Percentiles rank a stretch among this genome's conserved stretches.
phyloP scores from a whole-genome alignment of 2,888 invertebrate species.

The Eulithis testata region DNA sequence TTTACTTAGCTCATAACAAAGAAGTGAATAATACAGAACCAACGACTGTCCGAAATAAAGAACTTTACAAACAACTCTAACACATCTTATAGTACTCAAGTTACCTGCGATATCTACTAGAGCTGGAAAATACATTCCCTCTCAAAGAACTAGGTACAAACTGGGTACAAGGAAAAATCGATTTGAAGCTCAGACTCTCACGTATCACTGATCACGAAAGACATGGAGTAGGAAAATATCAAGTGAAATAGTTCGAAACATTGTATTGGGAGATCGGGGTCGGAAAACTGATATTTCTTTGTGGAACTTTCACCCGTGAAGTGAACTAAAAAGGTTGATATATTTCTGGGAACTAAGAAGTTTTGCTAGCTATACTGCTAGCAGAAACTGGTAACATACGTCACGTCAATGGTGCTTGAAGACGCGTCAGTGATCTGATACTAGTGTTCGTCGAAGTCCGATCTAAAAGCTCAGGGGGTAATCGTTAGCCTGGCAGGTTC shows the following conservation, averaged over 20 bases:
- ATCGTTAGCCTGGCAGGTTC: no score
- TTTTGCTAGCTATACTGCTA: neutral
- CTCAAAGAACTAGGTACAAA: constrained; percentile 12
- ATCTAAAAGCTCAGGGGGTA: no score
- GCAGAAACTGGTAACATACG: no score
- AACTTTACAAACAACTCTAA: neutral
- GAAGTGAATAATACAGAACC: neutral
- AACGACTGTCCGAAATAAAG: neutral
- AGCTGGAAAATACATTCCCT: constrained; percentile 9
- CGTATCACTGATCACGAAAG: constrained; percentile 41
- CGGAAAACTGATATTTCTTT: constrained; percentile 20
- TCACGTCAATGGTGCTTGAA: no score
- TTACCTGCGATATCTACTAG: constrained; percentile 4
- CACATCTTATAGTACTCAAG: neutral
- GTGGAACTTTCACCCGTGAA: constrained; percentile 6
- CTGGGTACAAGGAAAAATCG: constrained; percentile 15
- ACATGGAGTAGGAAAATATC: constrained; percentile 22
- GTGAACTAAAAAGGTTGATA: constrained; percentile 6
- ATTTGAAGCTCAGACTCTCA: constrained; percentile 31
- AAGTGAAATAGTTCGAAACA: constrained; percentile 24
- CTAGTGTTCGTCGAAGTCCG: no score
- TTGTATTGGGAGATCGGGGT: constrained; percentile 21
- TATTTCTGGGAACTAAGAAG: constrained; percentile 1
- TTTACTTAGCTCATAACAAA: neutral
- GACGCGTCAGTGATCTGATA: no score